phyloP scores from a whole-genome alignment of 1,140 invertebrate genomes.

The Anadara kagoshimensis region DNA sequence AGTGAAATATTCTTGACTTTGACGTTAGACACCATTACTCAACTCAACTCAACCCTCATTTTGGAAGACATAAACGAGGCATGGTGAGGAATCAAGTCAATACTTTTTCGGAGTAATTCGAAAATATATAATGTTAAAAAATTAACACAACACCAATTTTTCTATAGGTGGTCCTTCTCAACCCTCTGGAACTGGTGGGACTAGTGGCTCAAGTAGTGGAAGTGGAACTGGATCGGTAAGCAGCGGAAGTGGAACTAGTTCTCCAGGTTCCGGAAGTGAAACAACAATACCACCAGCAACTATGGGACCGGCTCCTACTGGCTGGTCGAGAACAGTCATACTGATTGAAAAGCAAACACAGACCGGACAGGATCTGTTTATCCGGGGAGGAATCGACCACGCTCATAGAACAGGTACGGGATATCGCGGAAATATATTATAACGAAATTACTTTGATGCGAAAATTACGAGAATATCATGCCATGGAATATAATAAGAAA shows the following conservation, averaged over 20 bases:
- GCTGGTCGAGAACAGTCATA: slow-evolving; percentile 67
- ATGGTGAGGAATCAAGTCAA: too few species aligned
- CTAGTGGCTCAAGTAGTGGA: slow-evolving; percentile 14
- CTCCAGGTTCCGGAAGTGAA: not conserved
- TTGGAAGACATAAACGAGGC: too few species aligned
- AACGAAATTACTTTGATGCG: too few species aligned
- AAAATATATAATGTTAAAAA: too few species aligned
- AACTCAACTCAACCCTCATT: too few species aligned
- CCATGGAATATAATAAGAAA: too few species aligned
- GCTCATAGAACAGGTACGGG: slow-evolving; percentile 47
- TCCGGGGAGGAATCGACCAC: slow-evolving; percentile 73
- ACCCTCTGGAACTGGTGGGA: not conserved
- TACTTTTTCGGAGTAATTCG: too few species aligned
- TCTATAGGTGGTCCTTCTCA: slow-evolving; percentile 8
- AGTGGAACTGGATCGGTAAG: not conserved
- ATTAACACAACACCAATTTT: too few species aligned
- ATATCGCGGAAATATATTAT: too few species aligned
- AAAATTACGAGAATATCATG: too few species aligned
- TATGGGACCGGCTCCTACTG: slow-evolving; percentile 17
- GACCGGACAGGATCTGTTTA: slow-evolving; percentile 75
- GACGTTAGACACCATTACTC: too few species aligned
- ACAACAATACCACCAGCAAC: slow-evolving; percentile 12
- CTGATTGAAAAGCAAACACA: slow-evolving; percentile 70
- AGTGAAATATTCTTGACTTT: too few species aligned
- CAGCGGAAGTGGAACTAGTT: not conserved